Base-by-base conservation (phyloP, 2,113 vertebrate genomes). In the Pseudonaja textilis region DNA sequence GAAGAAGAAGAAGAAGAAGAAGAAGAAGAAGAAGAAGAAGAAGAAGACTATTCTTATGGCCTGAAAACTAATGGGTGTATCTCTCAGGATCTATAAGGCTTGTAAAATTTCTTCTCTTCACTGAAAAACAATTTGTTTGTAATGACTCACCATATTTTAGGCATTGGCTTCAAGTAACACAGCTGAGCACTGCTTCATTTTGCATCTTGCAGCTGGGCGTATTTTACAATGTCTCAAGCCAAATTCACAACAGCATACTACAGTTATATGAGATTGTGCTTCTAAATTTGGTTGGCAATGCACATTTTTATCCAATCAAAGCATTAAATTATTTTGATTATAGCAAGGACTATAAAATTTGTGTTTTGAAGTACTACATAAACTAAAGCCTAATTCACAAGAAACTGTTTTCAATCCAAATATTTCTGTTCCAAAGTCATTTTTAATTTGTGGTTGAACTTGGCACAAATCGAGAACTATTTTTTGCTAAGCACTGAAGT, bases 111-210 rank as follows among this genome's bases (percentile, higher is more conserved):
- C 3, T 61, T 93, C 91, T 55, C 39, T 91, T 90, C 93, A 92
- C 6, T 74, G 88, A 57, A 69, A 94, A 85, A 94, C 50, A 56
- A 61, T 74, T 74, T 91, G 87, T 55, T 64, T 92, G 16, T n/a
- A 57, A 85, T 92, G 90, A 93, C 54, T 57, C 56, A 29, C 29
- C 34, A 54, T 52, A 47, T 93, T 90, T 90, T 87, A 39, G 54
- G 56, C 20, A 47, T 57, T 93, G 18, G 29, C 81, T 94, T 52
- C 93, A 95, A 96, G 93, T 61, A 85, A 91, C 5, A 85, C 26
- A 88, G 1, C 88, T 93, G 18, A 94, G 2, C 2, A 12, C 8
- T 91, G 86, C 90, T 93, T 52, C 91, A 93, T 94, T 87, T 92
- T 85, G 25, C 34, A n/a, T 93, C 93, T 93, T 93, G 39, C 92